Base-by-base conservation (phyloP, 2,888 invertebrate species). In the Anorthoa munda region DNA sequence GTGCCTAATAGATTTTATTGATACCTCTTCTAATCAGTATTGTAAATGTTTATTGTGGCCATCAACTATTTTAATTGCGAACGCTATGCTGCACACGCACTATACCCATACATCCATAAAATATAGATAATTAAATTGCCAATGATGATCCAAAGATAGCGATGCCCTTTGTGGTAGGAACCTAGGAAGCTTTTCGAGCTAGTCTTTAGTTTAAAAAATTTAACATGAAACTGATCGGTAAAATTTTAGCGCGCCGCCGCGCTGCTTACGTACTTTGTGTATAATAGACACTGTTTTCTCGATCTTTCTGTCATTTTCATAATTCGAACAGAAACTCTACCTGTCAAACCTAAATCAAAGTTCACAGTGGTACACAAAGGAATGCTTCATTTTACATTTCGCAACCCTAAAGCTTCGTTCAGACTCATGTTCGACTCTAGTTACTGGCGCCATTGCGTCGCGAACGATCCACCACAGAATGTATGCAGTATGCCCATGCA, bases 381-480 rank as follows among this genome's bases (percentile, higher is more conserved):
- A 59, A 21, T 13, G 21, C 51, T 26, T 23, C 9, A 45, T 55
- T 23, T 55, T 17, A 4, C 18, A 48, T 65, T 63, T 56, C 17
- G 46, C 17, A 83, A 71, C 81, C 82, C 86, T 84, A 69, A 21
- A 80, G 74, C 59, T 60, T 31, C 45, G 65, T 66, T 63, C 50
- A 68, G 56, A 46, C 60, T 69, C 53, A 45, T 73, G 76, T 76
- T 68, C n/a, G 71, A 45, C 21, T 83, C 67, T 66, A 66, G 72
- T 59, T 55, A 65, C 66, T 66, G 83, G 80, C 77, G 82, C 80
- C 83, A 72, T 31, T 53, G 45, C 45, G 80, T 72, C 80, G 79
- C 79, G 26, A 59, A 66, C 64, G 26, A 15, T 63, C 61, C 69
- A 59, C 65, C 60, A 53, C 68, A 65, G 65, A 68, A 72, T 67